Conservation (phyloP, 2,113 vertebrate species). For the Ranitomeya imitator region DNA sequence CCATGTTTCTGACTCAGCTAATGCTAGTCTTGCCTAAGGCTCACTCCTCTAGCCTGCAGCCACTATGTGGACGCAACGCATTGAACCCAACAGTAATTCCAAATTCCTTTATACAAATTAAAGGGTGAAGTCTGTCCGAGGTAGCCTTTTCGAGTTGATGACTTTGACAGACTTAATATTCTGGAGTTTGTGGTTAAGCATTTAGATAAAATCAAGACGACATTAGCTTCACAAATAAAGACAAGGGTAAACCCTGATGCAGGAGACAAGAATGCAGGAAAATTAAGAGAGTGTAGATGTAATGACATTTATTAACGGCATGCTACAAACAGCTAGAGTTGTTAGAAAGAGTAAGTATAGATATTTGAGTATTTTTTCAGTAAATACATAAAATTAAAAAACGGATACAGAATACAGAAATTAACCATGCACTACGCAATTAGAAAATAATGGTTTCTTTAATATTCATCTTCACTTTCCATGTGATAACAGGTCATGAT, state of each 20-base stretch:
- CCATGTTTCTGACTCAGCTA: too few relatives aligned
- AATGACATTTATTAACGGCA: conserved; percentile 85
- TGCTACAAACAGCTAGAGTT: conserved; percentile 78
- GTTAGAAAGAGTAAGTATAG: conserved; percentile 73
- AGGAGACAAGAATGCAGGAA: conserved; percentile 76
- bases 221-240: conserved; percentile 63
- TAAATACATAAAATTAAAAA: conserved; percentile 72
- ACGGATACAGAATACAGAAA: conserved; percentile 74
- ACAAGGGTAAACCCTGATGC: conserved; percentile 64
- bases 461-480: conserved; percentile 81
- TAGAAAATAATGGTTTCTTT: conserved; percentile 82
- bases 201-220: not conserved
- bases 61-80: too few relatives aligned
- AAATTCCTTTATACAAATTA: too few relatives aligned
- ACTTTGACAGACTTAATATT: not conserved
- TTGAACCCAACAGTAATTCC: too few relatives aligned
- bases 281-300: conserved; percentile 73
- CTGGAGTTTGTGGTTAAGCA: not conserved
- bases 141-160: too few relatives aligned
- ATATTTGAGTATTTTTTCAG: conserved; percentile 69
- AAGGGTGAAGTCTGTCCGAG: too few relatives aligned
- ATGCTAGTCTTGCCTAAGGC: too few relatives aligned
- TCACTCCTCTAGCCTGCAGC: too few relatives aligned
- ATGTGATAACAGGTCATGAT: conserved; percentile 76
- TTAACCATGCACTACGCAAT: conserved; percentile 77